These are phyloP conservation scores for Trichogramma dendrolimi DNA, from an alignment of 2,888 invertebrate genomes.

Conservation along the genomic window DNA sequence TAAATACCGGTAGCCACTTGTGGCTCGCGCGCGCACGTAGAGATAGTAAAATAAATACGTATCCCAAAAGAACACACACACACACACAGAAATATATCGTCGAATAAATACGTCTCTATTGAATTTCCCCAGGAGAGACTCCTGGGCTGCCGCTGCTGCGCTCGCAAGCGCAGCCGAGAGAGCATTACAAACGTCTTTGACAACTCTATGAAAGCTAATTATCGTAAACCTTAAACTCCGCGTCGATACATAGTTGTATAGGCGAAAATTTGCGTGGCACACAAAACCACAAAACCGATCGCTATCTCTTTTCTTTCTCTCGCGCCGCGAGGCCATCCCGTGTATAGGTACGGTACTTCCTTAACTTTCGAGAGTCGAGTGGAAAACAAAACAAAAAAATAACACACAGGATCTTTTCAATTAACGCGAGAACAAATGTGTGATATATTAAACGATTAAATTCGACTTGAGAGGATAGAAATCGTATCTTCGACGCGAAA, in stretches of 20 bases:
- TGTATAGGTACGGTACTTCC: no score
- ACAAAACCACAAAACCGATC: constrained; percentile 10
- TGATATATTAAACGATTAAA: constrained; percentile 12
- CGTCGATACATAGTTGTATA: no score
- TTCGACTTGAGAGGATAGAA: constrained; percentile 11
- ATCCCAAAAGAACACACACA: no score
- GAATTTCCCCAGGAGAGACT: no score
- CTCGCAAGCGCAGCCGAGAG: background rate
- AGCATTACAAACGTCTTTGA: background rate
- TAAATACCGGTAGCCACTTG: no score
- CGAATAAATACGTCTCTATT: no score
- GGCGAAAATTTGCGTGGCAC: background rate
- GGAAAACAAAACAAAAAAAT: no score
- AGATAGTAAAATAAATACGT: no score
- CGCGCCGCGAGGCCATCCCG: background rate
- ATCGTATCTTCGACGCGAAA: background rate
- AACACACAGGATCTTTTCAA: no score
- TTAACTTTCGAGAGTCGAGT: no score
- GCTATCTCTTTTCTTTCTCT: constrained; percentile 9
- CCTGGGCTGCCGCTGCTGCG: background rate
- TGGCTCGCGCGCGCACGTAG: no score
- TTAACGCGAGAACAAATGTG: background rate
- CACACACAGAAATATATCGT: no score
- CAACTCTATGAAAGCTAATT: constrained; percentile 19
- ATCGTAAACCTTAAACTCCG: constrained; percentile 19